A percentile compares a stretch with the other conserved stretches of the same genome.
Evolutionary conservation across 2,113 vertebrate species (phyloP).

Genomic region (Urocitellus parryii): DNA sequence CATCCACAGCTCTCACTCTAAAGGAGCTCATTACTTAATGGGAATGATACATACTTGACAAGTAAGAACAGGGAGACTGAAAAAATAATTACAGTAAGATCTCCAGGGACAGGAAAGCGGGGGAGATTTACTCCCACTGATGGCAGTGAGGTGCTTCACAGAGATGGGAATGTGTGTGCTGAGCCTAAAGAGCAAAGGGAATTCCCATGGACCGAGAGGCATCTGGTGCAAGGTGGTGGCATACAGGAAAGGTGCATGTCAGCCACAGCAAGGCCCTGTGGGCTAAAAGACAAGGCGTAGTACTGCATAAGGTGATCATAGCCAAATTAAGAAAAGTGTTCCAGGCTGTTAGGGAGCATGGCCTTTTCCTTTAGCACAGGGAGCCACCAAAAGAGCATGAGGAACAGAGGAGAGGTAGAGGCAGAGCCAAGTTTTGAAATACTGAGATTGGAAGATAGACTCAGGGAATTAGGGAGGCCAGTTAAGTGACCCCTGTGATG

Average conservation of each 20-base stretch:
- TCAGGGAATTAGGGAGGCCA: not conserved
- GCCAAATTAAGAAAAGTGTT: not conserved
- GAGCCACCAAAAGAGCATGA: not conserved
- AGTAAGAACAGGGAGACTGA: not conserved
- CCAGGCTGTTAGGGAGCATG: not conserved
- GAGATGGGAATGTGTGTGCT: not conserved
- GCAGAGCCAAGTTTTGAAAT: not conserved
- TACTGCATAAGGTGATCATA: not conserved
- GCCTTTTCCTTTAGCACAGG: not conserved
- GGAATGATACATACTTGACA: not conserved
- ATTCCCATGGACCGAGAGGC: not conserved
- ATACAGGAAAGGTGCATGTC: rapidly evolving
- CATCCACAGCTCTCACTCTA: not conserved
- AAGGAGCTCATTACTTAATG: not conserved
- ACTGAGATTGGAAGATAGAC: not conserved
- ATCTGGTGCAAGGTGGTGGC: rapidly evolving
- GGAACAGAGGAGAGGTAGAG: not conserved
- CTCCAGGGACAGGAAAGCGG: not conserved
- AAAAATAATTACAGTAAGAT: not conserved
- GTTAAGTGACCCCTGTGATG: not conserved
- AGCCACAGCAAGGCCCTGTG: not conserved
- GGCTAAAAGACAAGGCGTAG: not conserved
- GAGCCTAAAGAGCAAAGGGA: not conserved
- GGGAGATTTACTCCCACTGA: not conserved
- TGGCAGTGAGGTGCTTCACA: not conserved